Conservation (phyloP, 1,140 invertebrate genomes). For the Neodiprion lecontei region DNA sequence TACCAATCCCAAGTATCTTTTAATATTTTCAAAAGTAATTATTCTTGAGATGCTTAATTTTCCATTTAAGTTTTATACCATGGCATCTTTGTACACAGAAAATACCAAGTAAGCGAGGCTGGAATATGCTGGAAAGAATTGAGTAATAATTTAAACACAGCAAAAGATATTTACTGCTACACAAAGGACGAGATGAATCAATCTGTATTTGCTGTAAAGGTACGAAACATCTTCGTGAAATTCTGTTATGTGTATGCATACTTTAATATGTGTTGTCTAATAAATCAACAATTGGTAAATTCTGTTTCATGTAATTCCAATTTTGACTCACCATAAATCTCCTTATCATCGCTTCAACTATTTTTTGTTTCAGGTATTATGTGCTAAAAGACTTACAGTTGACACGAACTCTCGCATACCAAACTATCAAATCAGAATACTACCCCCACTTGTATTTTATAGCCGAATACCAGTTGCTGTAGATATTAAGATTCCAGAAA, state of each 20-base stretch:
- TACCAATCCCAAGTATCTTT: slow-evolving; percentile 13
- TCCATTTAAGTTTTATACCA: slow-evolving; percentile 5
- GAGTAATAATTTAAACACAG: slow-evolving; percentile 66
- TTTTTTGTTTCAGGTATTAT: slow-evolving; percentile 17
- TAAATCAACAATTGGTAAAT: no score
- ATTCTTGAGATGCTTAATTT: neutral
- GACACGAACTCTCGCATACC: slow-evolving; percentile 63
- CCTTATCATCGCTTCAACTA: neutral
- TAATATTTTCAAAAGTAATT: slow-evolving; percentile 20
- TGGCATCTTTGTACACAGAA: slow-evolving; percentile 53
- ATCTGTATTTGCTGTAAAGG: slow-evolving; percentile 71
- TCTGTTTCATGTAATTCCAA: no score
- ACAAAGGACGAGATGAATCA: slow-evolving; percentile 65
- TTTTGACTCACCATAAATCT: no score
- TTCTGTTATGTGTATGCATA: slow-evolving; percentile 51
- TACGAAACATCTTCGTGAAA: slow-evolving; percentile 51
- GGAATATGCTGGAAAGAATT: slow-evolving; percentile 85
- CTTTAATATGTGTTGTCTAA: slow-evolving; percentile 17
- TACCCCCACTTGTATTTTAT: slow-evolving; percentile 77
- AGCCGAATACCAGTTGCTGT: slow-evolving; percentile 79
- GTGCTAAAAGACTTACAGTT: slow-evolving; percentile 50
- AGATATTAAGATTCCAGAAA: slow-evolving; percentile 64
- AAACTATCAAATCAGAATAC: slow-evolving; percentile 74
- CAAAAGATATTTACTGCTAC: slow-evolving; percentile 69
- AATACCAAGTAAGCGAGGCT: slow-evolving; percentile 72